Evolutionary conservation across 2,888 invertebrate genomes (phyloP).

Genomic region (Acanthopleura granulata): DNA sequence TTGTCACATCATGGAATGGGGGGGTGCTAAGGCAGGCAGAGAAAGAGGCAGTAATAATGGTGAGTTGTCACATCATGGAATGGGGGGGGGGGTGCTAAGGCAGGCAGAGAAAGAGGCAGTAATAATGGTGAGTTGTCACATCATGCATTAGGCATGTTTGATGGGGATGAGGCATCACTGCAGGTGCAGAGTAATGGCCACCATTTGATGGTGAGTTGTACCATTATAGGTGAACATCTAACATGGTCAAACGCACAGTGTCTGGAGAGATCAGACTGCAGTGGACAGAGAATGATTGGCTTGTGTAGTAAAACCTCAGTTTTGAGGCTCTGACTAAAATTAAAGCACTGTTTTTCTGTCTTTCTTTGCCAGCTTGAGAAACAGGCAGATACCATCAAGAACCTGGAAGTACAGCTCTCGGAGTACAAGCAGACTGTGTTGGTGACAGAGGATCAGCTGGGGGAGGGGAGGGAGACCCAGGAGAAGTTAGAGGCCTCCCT

Average conservation of each 20-base stretch:
- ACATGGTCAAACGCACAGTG: too few species aligned
- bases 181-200: too few species aligned
- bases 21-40: constrained; percentile 43
- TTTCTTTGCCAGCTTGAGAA: constrained; percentile 47
- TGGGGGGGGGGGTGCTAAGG: too few species aligned
- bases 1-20: not conserved
- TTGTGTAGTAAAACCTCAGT: too few species aligned
- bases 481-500: constrained; percentile 50
- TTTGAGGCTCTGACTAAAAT: too few species aligned
- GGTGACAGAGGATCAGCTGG: constrained; percentile 59
- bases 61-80: too few species aligned
- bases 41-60: constrained; percentile 49
- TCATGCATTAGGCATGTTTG: too few species aligned
- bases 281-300: too few species aligned
- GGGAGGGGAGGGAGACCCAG: constrained; percentile 45
- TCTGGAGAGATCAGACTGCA: too few species aligned
- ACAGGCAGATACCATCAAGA: constrained; percentile 47
- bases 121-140: constrained; percentile 41
- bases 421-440: constrained; percentile 57
- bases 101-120: constrained; percentile 51
- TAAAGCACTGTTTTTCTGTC: not conserved
- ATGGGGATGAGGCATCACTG: too few species aligned
- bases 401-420: constrained; percentile 52
- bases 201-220: too few species aligned
- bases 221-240: too few species aligned